A percentile compares a stretch with the other conserved stretches of the same genome.
Evolutionary conservation across 2,888 invertebrate species (phyloP).

Genomic region (Drosophila colorata): DNA sequence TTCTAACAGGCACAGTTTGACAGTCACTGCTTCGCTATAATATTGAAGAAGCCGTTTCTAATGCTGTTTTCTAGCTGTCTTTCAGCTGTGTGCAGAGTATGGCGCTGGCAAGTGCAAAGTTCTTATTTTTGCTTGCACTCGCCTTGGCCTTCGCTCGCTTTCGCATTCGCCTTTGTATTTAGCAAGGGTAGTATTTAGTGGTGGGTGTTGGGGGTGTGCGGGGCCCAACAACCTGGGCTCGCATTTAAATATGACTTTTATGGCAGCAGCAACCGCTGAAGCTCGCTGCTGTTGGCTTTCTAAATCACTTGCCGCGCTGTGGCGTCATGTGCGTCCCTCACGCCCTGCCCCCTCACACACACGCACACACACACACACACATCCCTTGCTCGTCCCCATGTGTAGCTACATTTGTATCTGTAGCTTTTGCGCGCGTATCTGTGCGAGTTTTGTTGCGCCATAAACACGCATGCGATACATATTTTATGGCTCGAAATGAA

Average conservation of each 20-base stretch:
- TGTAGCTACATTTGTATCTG: conserved; percentile 26
- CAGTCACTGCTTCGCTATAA: too few species aligned
- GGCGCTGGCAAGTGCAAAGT: too few species aligned
- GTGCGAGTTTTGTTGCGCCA: conserved; percentile 41
- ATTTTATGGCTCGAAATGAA: conserved; percentile 65
- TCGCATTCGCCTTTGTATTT: conserved; percentile 55
- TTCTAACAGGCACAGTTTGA: too few species aligned
- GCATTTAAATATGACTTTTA: conserved; percentile 66
- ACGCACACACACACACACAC: background rate
- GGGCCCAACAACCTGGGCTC: conserved; percentile 33
- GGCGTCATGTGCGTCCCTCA: conserved; percentile 28
- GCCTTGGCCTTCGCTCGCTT: conserved; percentile 56
- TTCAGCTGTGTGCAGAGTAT: too few species aligned
- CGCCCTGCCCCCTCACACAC: background rate
- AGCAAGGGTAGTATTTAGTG: conserved; percentile 24
- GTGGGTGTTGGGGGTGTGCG: background rate
- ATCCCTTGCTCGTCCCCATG: background rate
- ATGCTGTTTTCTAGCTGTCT: too few species aligned
- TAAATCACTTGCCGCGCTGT: conserved; percentile 36
- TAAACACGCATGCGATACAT: conserved; percentile 74
- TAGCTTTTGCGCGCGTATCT: conserved; percentile 25
- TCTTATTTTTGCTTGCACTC: conserved; percentile 33
- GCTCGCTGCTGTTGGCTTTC: conserved; percentile 27
- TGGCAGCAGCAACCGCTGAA: conserved; percentile 24
- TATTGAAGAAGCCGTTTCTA: too few species aligned